Conservation (phyloP, 1,140 invertebrate genomes). For the Copidosoma floridanum region DNA sequence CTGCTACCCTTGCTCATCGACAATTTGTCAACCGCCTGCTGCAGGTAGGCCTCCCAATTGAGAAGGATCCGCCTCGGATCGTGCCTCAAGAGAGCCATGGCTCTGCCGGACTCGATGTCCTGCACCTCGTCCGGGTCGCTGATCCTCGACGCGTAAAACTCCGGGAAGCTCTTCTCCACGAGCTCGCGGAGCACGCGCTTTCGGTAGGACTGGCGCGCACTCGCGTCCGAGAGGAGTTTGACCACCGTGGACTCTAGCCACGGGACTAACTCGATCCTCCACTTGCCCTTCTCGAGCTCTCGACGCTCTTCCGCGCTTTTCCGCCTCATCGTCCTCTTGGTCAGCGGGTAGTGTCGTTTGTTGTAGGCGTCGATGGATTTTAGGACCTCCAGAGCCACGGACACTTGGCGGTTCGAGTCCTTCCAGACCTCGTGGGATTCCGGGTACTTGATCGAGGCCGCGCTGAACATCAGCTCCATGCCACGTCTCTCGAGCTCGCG, state of each 20-base stretch:
- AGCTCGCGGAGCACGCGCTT: neutral
- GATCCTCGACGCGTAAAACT: neutral
- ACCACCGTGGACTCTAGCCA: neutral
- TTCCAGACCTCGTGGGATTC: neutral
- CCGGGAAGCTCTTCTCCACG: neutral
- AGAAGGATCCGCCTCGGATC: neutral
- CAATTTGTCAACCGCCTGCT: neutral
- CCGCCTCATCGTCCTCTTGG: neutral
- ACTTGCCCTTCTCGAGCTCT: neutral
- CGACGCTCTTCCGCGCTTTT: neutral
- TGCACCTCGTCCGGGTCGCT: neutral
- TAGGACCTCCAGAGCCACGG: neutral
- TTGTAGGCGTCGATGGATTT: slow-evolving; percentile 5
- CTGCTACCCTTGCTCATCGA: neutral
- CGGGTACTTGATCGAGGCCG: neutral
- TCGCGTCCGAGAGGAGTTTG: neutral
- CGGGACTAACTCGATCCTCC: neutral
- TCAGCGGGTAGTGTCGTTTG: neutral
- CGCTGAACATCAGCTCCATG: neutral
- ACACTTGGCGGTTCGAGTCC: neutral
- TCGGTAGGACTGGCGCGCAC: neutral
- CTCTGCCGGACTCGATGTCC: slow-evolving; percentile 4
- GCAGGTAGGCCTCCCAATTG: slow-evolving; percentile 11
- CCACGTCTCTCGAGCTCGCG: neutral
- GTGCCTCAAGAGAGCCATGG: neutral